Evolutionary conservation across 2,797 vertebrate species (phyloP).

Genomic region (Atherinosoma microstoma): DNA sequence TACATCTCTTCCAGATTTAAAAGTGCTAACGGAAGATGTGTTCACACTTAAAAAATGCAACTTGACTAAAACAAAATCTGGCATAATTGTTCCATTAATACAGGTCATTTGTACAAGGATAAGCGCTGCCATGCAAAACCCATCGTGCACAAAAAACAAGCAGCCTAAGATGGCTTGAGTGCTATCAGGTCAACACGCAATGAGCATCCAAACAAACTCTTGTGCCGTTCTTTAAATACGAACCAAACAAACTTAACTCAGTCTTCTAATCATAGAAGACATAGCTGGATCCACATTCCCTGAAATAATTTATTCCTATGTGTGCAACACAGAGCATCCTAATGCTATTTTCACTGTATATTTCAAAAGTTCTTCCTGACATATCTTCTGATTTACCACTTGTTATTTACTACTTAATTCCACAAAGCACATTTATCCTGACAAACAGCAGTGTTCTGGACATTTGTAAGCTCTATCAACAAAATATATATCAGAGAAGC

Average conservation of each 20-base stretch:
- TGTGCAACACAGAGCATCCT: too few relatives aligned
- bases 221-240: neutral
- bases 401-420: neutral
- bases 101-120: neutral
- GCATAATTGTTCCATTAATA: neutral
- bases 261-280: neutral
- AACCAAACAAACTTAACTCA: neutral
- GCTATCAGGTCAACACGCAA: neutral
- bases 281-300: neutral
- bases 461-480: neutral
- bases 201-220: neutral
- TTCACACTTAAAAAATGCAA: neutral
- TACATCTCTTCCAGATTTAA: neutral
- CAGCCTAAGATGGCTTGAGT: neutral
- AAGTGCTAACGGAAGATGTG: neutral
- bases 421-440: neutral
- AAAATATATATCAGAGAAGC: neutral
- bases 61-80: neutral
- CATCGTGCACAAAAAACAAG: neutral
- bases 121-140: neutral
- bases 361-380: too few relatives aligned
- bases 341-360: too few relatives aligned
- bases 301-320: neutral
- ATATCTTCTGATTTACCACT: too few relatives aligned
- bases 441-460: neutral